A percentile compares a stretch with the other conserved stretches of the same genome.
phyloP scores from a whole-genome alignment of 1,140 invertebrate species.

The Gonioctena quinquepunctata region DNA sequence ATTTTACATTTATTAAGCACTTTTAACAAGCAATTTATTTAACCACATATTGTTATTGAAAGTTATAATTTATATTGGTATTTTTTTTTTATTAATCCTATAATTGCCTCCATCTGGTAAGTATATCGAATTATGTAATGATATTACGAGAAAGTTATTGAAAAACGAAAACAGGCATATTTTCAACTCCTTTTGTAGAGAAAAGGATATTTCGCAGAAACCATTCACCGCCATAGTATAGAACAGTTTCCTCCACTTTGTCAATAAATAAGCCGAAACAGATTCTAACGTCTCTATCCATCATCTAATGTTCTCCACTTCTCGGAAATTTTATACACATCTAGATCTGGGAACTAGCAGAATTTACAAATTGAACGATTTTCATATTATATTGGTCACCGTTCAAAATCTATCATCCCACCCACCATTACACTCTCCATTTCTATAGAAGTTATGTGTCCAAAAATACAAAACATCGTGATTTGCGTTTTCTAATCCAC shows the following conservation, averaged over 20 bases:
- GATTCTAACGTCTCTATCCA: too few species aligned
- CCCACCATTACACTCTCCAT: too few species aligned
- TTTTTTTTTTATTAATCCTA: constrained; percentile 30
- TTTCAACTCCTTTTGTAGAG: background rate
- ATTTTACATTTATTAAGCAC: constrained; percentile 54
- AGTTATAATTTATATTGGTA: constrained; percentile 36
- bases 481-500: too few species aligned
- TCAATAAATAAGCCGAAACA: constrained; percentile 7
- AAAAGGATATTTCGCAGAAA: background rate
- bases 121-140: constrained; percentile 31
- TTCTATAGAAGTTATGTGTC: too few species aligned
- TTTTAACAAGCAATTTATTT: constrained; percentile 53
- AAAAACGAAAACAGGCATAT: background rate
- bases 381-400: background rate
- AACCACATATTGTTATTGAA: constrained; percentile 40
- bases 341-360: background rate
- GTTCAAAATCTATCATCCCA: too few species aligned
- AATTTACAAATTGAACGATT: background rate
- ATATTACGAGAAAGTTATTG: background rate
- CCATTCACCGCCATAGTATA: background rate
- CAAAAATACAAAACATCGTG: too few species aligned
- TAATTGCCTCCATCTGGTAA: constrained; percentile 43
- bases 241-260: constrained; percentile 17
- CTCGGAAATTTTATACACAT: background rate
- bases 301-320: background rate